Base-by-base conservation (phyloP, 2,113 vertebrate genomes). In the Psephotus haematonotus region DNA sequence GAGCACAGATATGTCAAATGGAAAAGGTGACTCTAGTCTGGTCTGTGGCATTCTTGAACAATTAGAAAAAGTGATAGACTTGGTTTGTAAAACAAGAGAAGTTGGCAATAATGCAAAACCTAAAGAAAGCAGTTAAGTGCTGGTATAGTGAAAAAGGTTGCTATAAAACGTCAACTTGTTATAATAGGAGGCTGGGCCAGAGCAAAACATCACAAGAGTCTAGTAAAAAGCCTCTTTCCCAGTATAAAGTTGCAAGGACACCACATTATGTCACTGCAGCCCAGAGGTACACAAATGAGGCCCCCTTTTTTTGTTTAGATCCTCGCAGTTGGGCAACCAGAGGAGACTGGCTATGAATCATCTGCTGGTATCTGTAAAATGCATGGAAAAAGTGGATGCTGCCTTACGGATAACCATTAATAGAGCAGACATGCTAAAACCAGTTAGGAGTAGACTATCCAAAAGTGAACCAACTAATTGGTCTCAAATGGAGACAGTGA, bases 1-100 rank as follows among this genome's bases (percentile, higher is more conserved):
- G 88, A 86, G 78, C 53, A 88, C 46, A 87, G 84, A 93, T 93
- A 95, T 43, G 78, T 91, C 78, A 95, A 87, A 96, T 91, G 95
- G 95, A 97, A 97, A 97, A 96, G 92, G 93, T 96, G 94, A 96
- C 63, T 95, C 37, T 55, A 76, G 94, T 95, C 95, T 96, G 89
- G 89, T 92, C 67, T 74, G 49, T 86, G 87, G 79, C 87, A 95
- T 93, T 97, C 88, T 96, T 92, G 78, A 96, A 95, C 82, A 96
- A 94, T 91, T 94, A 96, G 81, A 92, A 94, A 63, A 93, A 96
- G 79, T 86, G 75, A 95, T 90, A 96, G 90, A 88, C 80, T 87
- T 91, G 90, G 87, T 97, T 96, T 96, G 71, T 96, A 94, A 92
- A 96, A 97, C 90, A 96, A 95, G 93, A 92, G 90, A 88, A 94